Conservation (phyloP, 92 coral and sea anemone species). For the Zoanthus sansibaricus region DNA sequence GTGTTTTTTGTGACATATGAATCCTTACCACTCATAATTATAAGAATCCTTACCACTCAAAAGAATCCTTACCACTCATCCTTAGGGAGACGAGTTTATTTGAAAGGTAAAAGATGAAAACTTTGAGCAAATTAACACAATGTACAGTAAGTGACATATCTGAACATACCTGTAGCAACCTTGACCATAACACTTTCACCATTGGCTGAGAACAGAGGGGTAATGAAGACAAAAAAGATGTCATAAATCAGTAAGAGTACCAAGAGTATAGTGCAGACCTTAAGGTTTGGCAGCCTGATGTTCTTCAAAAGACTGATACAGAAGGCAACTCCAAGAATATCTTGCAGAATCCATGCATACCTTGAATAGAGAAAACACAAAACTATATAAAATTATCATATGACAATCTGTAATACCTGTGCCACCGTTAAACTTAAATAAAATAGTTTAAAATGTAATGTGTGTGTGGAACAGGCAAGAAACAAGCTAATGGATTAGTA, state of each 20-base stretch:
- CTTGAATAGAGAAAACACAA: slow-evolving; percentile 43
- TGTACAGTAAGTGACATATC: not conserved
- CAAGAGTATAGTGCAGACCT: slow-evolving; percentile 88
- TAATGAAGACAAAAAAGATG: slow-evolving; percentile 96
- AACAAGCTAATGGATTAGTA: too few species aligned
- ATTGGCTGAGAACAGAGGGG: slow-evolving; percentile 95
- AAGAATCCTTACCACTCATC: too few species aligned
- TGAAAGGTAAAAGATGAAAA: not conserved
- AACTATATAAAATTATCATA: too few species aligned
- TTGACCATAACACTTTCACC: slow-evolving; percentile 98
- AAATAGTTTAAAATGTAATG: too few species aligned
- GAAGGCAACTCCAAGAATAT: slow-evolving; percentile 91
- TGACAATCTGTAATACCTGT: too few species aligned
- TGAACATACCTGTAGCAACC: slow-evolving; percentile 90
- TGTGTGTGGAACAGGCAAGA: too few species aligned
- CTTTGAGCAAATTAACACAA: not conserved
- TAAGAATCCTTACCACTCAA: too few species aligned
- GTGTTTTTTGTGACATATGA: too few species aligned
- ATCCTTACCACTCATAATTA: too few species aligned
- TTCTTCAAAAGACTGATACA: slow-evolving; percentile 87
- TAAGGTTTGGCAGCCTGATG: slow-evolving; percentile 89
- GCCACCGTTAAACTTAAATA: too few species aligned
- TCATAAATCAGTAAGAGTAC: slow-evolving; percentile 89
- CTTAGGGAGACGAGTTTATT: too few species aligned
- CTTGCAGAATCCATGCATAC: slow-evolving; percentile 98